A percentile compares a stretch with the other conserved stretches of the same genome.
Evolutionary conservation across 1,140 invertebrate genomes (phyloP).

Genomic region (Trachelipus rathkii): DNA sequence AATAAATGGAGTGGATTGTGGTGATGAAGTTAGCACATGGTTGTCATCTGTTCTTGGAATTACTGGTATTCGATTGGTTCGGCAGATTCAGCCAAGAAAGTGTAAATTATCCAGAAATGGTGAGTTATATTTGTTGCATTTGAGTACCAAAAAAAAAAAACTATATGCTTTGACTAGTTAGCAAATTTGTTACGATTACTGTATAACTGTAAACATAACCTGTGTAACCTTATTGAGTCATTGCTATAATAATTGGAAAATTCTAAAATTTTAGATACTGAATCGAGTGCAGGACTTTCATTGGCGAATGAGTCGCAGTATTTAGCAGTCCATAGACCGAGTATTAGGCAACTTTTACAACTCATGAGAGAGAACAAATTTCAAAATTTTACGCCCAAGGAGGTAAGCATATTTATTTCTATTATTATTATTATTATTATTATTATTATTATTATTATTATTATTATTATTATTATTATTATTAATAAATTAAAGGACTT

Average conservation of each 20-base stretch:
- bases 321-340: constrained; percentile 71
- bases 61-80: constrained; percentile 60
- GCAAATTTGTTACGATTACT: neutral
- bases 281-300: constrained; percentile 63
- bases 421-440: too few relatives aligned
- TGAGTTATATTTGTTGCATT: neutral
- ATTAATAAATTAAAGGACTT: too few relatives aligned
- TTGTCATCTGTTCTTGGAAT: constrained; percentile 52
- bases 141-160: neutral
- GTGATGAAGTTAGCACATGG: constrained; percentile 71
- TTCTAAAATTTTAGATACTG: too few relatives aligned
- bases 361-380: constrained; percentile 58
- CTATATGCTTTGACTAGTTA: neutral
- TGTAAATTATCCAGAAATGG: neutral
- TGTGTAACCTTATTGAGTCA: neutral
- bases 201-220: neutral
- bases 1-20: constrained; percentile 75
- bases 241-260: too few relatives aligned
- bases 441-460: too few relatives aligned
- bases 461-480: too few relatives aligned
- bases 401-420: constrained; percentile 23
- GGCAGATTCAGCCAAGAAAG: constrained; percentile 53
- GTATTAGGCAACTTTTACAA: constrained; percentile 64
- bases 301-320: constrained; percentile 85
- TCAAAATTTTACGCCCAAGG: constrained; percentile 20